Base-by-base conservation (phyloP, 2,113 vertebrate species). In the Labeo rohita region DNA sequence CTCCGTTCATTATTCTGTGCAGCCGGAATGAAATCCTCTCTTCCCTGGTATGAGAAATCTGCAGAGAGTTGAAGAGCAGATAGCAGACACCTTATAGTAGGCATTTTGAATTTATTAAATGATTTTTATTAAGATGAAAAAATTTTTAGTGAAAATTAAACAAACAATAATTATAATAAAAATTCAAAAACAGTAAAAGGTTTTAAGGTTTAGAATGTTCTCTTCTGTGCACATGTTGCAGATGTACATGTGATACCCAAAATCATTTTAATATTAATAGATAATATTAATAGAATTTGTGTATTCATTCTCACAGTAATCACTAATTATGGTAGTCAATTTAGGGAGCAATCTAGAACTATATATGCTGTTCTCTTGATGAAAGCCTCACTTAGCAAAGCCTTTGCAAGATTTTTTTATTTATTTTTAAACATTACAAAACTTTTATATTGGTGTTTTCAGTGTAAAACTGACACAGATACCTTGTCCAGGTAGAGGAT, bases 401-500 rank as follows among this genome's bases (percentile, higher is more conserved):
- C 28, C 28, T 28, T 66, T 66, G 23, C 28, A 1, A 28, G 28
- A 28, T 1, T 28, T 28, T 28, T 28, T 28, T 4, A 10, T 50
- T 49, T 39, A 39, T 18, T 39, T 43, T 43, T 28, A 28, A 28
- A 68, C 66, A 11, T 21, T 10, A 10, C 16, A 28, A 28, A 72
- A 72, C 16, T 1, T 8, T 5, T 43, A 18, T 43, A 15, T 21
- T 2, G 10, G 12, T 72, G 11, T 49, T 47, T 74, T 49, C 7
- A 23, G 2, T 23, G 11, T 74, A 74, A 74, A 74, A 13, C 5
- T 23, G 73, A 97, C 28, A 28, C 28, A 28, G 28, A 28, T 1
- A 28, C 97, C 94, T 95, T 96, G 66, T 97, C 91, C 23, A 98
- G 87, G 91, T 98, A 97, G 78, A 98, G 92, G 91, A 98, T 90